These are phyloP conservation scores for Tiphia femorata DNA, from an alignment of 2,888 invertebrate genomes.

Conservation along the genomic window DNA sequence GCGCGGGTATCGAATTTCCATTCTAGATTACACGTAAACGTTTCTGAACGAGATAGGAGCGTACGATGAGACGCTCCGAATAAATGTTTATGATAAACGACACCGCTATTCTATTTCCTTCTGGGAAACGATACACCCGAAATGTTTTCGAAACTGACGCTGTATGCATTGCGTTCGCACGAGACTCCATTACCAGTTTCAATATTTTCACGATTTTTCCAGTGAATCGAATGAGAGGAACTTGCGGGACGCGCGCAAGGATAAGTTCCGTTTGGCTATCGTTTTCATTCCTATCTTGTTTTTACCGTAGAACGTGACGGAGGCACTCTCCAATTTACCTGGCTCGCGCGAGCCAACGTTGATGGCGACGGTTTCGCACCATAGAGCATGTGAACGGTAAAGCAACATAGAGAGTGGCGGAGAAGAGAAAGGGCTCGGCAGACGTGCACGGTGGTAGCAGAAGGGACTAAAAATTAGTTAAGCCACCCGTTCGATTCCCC, in stretches of 20 bases:
- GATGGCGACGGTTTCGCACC: slow-evolving; percentile 5
- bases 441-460: slow-evolving; percentile 14
- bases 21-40: too few species aligned
- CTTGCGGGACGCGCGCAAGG: not conserved
- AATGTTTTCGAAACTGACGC: too few species aligned
- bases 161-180: too few species aligned
- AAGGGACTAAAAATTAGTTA: slow-evolving; percentile 44
- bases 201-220: not conserved
- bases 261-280: slow-evolving; percentile 5
- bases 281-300: slow-evolving; percentile 20
- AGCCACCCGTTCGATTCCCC: slow-evolving; percentile 28
- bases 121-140: not conserved
- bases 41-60: too few species aligned
- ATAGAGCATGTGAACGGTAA: not conserved
- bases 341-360: slow-evolving; percentile 14
- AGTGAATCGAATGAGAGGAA: not conserved
- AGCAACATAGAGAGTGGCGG: not conserved
- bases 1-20: too few species aligned
- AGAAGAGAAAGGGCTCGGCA: not conserved
- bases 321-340: slow-evolving; percentile 29
- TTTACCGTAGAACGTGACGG: slow-evolving; percentile 10
- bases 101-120: too few species aligned
- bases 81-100: too few species aligned
- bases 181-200: not conserved
- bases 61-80: too few species aligned